Conservation (phyloP, 2,888 invertebrate genomes). For the Gandaritis pyraliata region DNA sequence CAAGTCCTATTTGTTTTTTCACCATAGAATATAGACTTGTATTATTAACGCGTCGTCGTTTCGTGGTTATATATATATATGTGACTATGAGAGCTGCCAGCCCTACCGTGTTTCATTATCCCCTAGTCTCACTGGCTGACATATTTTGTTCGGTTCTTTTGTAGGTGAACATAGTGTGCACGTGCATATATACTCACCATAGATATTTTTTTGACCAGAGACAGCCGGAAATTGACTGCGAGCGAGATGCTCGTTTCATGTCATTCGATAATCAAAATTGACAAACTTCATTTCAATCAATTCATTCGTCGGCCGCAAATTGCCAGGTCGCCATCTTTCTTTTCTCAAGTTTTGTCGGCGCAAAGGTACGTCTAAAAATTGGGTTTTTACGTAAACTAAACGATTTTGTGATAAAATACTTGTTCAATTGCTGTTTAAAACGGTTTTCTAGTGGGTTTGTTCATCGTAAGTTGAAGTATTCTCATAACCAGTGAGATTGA, state of each 20-base stretch:
- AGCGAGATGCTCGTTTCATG: constrained; percentile 28
- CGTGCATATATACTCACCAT: not conserved
- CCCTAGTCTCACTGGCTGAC: too few species aligned
- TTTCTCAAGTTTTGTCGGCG: constrained; percentile 76
- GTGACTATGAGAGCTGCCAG: too few species aligned
- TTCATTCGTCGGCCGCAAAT: constrained; percentile 47
- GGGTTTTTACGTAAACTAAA: constrained; percentile 51
- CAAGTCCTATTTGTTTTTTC: too few species aligned
- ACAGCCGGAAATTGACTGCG: constrained; percentile 11
- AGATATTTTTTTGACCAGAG: constrained; percentile 15
- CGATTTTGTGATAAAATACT: constrained; percentile 43
- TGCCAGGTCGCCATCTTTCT: constrained; percentile 77
- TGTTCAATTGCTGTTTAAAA: constrained; percentile 35
- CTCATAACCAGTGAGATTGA: constrained; percentile 43
- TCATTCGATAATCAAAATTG: constrained; percentile 37
- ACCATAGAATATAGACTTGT: too few species aligned
- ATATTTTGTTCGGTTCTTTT: too few species aligned
- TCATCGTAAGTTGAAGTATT: constrained; percentile 44
- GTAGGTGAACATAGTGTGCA: too few species aligned
- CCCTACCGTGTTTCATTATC: too few species aligned
- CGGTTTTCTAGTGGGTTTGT: constrained; percentile 37
- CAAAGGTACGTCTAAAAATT: constrained; percentile 71
- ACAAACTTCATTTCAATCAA: constrained; percentile 41
- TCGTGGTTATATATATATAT: too few species aligned
- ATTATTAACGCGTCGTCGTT: too few species aligned